phyloP scores from a whole-genome alignment of 2,888 invertebrate species.

The Dolichopus griseipennis region DNA sequence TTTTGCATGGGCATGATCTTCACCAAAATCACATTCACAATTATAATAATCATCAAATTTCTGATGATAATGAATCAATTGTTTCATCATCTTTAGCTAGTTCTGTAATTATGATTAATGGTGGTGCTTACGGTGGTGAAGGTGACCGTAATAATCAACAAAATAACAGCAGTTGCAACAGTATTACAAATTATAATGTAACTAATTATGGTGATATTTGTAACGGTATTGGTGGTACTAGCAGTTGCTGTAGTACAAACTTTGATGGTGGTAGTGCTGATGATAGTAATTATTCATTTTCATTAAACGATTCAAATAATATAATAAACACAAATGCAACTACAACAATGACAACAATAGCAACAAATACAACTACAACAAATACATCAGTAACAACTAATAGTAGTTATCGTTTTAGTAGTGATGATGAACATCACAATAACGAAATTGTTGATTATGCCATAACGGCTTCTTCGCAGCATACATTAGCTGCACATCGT shows the following conservation, averaged over 20 bases:
- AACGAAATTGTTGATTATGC: conserved; percentile 28
- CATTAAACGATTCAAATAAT: not conserved
- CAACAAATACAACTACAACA: not conserved
- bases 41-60: conserved; percentile 8
- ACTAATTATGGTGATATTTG: not conserved
- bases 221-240: conserved; percentile 1
- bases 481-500: conserved; percentile 30
- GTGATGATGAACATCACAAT: conserved; percentile 14
- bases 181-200: not conserved
- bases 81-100: conserved; percentile 7
- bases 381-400: conserved; percentile 15
- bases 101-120: not conserved
- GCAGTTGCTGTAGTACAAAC: not conserved
- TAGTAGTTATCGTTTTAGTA: conserved; percentile 11
- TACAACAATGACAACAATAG: not conserved
- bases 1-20: not conserved
- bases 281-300: conserved; percentile 1
- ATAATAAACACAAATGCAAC: not conserved
- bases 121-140: not conserved
- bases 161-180: not conserved
- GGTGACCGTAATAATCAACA: not conserved
- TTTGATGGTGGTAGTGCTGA: not conserved
- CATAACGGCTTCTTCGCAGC: conserved; percentile 31
- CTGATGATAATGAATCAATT: conserved; percentile 11
- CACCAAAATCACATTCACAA: conserved; percentile 1